Base-by-base conservation (phyloP, 2,797 vertebrate species). In the Sparidentex hasta region DNA sequence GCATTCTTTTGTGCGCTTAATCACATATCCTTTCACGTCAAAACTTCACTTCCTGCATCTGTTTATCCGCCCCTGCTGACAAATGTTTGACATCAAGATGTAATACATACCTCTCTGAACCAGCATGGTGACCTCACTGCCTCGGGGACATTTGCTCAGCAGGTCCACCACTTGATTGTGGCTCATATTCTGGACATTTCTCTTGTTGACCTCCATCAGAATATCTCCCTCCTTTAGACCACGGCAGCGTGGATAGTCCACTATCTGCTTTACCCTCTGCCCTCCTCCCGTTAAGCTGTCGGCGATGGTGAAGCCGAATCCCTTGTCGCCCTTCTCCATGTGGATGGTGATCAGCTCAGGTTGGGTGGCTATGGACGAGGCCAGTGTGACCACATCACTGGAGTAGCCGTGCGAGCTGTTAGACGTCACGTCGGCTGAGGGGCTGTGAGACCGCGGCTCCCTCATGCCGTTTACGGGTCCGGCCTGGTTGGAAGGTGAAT, bases 81-180 rank as follows among this genome's bases (percentile, higher is more conserved):
- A 64, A 59, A 66, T 65, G 51, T 61, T 12, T 44, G 9, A 82
- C 47, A 64, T 25, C 14, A 73, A 71, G 7, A 71, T 71, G 44
- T 25, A 27, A 64, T 7, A 89, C 96, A 0, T 91, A 99, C 98
- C 98, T 97, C 98, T 97, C 83, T 99, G 98, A 82, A 99, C 98
- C 85, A 99, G 93, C 94, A 99, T 93, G 0, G 98, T 98, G 90
- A 99, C 98, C 87, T 99, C 98, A 0, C 97, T 98, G 71, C 98
- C 98, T 84, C 97, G 93, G 7, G 97, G 97, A 93, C 97, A 99
- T 91, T 99, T 98, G 87, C 98, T 98, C 90, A 99, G 96, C 94
- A 99, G 97, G 89, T 99, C 98, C 94, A 99, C 98, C 82, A 99
- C 98, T 90, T 99, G 98, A 91, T 97, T 99, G 95, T 99, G 98